Evolutionary conservation across 1,140 invertebrate species (phyloP).

Genomic region (Vollenhovia emeryi): DNA sequence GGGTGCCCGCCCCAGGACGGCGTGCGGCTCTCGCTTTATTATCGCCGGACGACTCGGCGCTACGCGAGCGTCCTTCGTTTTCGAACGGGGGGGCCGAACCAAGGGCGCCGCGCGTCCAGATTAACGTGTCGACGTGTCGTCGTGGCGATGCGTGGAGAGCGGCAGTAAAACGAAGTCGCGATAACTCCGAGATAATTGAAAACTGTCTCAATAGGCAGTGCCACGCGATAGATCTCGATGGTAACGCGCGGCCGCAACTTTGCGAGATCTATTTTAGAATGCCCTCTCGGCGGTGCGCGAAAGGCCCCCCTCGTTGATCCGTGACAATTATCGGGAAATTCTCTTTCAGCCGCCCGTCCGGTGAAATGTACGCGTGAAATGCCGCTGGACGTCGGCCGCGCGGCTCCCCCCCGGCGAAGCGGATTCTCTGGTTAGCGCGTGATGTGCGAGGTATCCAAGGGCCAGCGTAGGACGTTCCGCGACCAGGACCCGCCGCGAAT

Average conservation of each 20-base stretch:
- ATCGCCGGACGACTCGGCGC: background rate
- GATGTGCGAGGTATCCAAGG: constrained; percentile 80
- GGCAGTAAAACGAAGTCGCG: background rate
- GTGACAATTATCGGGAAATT: background rate
- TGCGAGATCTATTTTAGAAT: background rate
- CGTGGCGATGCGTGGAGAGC: too few relatives aligned
- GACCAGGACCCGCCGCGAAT: constrained; percentile 82
- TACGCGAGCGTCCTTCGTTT: background rate
- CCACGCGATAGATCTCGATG: too few relatives aligned
- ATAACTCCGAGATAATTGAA: background rate
- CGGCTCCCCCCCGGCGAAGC: background rate
- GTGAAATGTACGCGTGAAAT: constrained; percentile 11
- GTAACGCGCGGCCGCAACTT: too few relatives aligned
- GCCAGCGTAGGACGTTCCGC: constrained; percentile 77
- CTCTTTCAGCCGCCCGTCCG: constrained; percentile 22
- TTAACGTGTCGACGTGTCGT: background rate
- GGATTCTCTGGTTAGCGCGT: constrained; percentile 3
- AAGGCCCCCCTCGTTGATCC: background rate
- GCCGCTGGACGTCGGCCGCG: constrained; percentile 1
- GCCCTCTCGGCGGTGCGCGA: background rate
- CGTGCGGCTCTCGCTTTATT: background rate
- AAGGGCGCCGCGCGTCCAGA: background rate
- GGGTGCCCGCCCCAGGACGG: too few relatives aligned
- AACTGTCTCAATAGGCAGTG: background rate
- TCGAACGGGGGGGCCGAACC: background rate